Evolutionary conservation across 1,140 invertebrate genomes (phyloP).

Genomic region (Bombus soroeensis): DNA sequence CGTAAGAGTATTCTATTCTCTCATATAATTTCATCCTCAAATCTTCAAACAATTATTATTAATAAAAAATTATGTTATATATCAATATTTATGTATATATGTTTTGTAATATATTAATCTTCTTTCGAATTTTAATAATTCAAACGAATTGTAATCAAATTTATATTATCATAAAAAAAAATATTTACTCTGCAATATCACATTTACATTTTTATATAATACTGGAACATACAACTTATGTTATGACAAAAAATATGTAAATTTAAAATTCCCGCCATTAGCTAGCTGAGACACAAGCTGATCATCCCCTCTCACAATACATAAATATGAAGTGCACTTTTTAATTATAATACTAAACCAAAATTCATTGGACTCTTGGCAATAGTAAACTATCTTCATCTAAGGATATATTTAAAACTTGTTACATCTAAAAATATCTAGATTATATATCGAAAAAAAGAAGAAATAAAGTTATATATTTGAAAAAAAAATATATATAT

Average conservation of each 20-base stretch:
- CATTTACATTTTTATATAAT: neutral
- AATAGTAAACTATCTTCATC: neutral
- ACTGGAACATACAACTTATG: no score
- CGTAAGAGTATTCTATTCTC: neutral
- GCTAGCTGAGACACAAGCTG: neutral
- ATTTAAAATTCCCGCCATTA: constrained; percentile 27
- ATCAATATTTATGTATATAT: no score
- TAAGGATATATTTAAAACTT: neutral
- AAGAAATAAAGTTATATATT: neutral
- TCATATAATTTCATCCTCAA: no score
- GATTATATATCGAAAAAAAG: neutral
- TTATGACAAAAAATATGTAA: neutral
- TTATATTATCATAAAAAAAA: no score
- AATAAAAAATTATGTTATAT: no score
- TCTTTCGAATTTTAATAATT: no score
- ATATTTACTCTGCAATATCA: no score
- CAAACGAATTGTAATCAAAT: no score
- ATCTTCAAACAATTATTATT: no score
- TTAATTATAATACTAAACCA: neutral
- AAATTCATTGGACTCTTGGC: neutral
- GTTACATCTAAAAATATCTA: neutral
- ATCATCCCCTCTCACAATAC: neutral
- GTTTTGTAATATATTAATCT: no score
- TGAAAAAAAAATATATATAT: neutral
- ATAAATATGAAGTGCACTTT: neutral